Conservation (phyloP, 2,888 invertebrate genomes). For the Eurytoma californica region DNA sequence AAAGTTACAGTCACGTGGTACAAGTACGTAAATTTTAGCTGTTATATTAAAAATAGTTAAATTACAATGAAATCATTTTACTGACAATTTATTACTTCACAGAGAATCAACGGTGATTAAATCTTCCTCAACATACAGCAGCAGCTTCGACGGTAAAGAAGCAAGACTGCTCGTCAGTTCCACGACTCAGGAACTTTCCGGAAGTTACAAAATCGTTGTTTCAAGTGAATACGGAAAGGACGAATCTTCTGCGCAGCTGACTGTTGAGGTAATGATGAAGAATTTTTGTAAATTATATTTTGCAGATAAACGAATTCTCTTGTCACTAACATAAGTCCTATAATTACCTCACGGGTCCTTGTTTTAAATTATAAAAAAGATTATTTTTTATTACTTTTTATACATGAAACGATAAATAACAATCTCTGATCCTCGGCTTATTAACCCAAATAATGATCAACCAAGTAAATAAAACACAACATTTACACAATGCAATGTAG, state of each 20-base stretch:
- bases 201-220: slow-evolving; percentile 90
- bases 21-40: slow-evolving; percentile 78
- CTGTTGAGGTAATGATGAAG: slow-evolving; percentile 77
- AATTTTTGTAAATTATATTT: background rate
- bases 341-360: background rate
- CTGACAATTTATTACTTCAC: slow-evolving; percentile 21
- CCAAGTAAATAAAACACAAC: slow-evolving; percentile 3
- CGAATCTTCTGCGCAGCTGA: slow-evolving; percentile 89
- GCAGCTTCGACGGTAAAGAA: slow-evolving; percentile 89
- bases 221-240: slow-evolving; percentile 94
- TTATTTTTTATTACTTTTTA: background rate
- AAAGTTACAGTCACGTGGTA: slow-evolving; percentile 91
- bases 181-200: slow-evolving; percentile 84
- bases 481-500: slow-evolving; percentile 1
- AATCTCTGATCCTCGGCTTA: slow-evolving; percentile 9
- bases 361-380: background rate
- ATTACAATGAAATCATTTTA: background rate
- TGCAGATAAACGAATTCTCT: background rate
- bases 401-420: too few relatives aligned
- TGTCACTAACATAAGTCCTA: slow-evolving; percentile 14
- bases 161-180: slow-evolving; percentile 88
- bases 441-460: background rate
- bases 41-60: too few relatives aligned
- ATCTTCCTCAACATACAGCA: slow-evolving; percentile 85
- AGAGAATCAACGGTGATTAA: slow-evolving; percentile 83